Evolutionary conservation across 1,140 invertebrate genomes (phyloP).

Genomic region (Hydropsyche tenuis): DNA sequence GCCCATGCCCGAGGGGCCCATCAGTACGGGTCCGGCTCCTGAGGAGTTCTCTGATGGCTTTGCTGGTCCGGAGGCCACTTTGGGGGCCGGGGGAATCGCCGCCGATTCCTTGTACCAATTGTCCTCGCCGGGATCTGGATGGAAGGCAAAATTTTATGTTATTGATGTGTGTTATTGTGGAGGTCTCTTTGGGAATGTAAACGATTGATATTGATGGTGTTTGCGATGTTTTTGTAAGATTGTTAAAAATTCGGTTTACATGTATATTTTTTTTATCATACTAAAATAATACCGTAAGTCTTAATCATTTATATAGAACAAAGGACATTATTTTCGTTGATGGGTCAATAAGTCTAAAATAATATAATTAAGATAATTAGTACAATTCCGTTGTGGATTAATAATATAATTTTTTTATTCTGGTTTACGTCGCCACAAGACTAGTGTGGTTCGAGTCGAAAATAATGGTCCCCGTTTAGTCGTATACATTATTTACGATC

Average conservation of each 20-base stretch:
- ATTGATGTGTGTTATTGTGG: no score
- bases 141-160: no score
- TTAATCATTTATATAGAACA: no score
- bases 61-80: conserved; percentile 58
- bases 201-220: background rate
- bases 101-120: conserved; percentile 61
- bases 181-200: background rate
- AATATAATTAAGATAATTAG: no score
- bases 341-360: no score
- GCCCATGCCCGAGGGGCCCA: conserved; percentile 54
- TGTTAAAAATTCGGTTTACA: no score
- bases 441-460: conserved; percentile 20
- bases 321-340: no score
- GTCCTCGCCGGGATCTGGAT: conserved; percentile 51
- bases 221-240: background rate
- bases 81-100: conserved; percentile 58
- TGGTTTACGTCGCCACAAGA: background rate
- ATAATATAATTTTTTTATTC: background rate
- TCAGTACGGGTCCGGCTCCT: conserved; percentile 52
- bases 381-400: no score
- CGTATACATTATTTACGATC: conserved; percentile 39
- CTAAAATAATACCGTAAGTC: no score
- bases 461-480: conserved; percentile 33
- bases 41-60: conserved; percentile 54
- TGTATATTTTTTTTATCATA: no score